Evolutionary conservation across 1,140 invertebrate species (phyloP).

Genomic region (Aphaenogaster rudis): DNA sequence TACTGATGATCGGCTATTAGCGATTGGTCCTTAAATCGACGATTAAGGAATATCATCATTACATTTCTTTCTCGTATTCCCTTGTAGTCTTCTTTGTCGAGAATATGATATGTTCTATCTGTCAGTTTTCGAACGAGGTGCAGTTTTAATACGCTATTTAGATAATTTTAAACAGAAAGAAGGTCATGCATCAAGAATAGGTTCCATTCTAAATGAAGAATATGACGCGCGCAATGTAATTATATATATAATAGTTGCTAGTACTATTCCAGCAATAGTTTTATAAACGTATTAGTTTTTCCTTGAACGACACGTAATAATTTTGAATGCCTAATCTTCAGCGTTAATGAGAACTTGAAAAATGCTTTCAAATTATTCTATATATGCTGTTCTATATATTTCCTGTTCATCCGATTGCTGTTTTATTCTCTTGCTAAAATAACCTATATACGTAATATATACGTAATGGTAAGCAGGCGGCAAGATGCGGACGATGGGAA

Average conservation of each 20-base stretch:
- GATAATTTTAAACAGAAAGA: constrained; percentile 41
- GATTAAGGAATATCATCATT: background rate
- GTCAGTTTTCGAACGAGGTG: background rate
- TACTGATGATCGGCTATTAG: background rate
- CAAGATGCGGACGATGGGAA: constrained; percentile 30
- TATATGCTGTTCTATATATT: too few relatives aligned
- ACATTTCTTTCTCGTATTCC: background rate
- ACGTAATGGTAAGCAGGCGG: background rate
- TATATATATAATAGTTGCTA: background rate
- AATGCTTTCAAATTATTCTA: background rate
- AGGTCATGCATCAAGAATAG: constrained; percentile 34
- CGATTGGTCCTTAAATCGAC: background rate
- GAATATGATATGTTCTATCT: background rate
- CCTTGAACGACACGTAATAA: background rate
- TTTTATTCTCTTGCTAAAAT: background rate
- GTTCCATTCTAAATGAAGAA: constrained; percentile 22
- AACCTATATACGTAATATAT: constrained; percentile 1
- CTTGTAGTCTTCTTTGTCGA: background rate
- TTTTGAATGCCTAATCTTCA: background rate
- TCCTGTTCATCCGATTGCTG: background rate
- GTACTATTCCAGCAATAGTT: background rate
- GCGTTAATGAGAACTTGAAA: background rate
- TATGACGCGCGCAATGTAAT: background rate
- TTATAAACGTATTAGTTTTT: too few relatives aligned
- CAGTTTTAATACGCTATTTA: constrained; percentile 33